Conservation (phyloP, 2,797 vertebrate genomes). For the Echiichthys vipera region DNA sequence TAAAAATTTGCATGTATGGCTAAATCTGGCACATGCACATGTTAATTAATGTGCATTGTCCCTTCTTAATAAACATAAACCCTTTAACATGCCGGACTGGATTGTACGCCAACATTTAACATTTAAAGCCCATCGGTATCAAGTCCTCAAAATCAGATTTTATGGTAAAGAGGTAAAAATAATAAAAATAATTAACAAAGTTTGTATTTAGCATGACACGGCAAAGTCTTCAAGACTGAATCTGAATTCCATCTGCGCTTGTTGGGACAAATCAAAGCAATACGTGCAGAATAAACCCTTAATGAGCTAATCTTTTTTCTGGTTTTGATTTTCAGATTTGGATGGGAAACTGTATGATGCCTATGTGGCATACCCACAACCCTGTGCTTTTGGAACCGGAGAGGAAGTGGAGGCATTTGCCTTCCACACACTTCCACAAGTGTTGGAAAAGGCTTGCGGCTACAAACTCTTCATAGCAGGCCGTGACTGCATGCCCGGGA, state of each 20-base stretch:
- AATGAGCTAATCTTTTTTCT: background rate
- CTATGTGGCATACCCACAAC: slow-evolving; percentile 89
- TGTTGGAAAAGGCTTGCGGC: slow-evolving; percentile 90
- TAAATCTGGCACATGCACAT: too few relatives aligned
- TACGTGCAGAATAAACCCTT: background rate
- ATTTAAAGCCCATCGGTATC: too few relatives aligned
- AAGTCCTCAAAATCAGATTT: background rate
- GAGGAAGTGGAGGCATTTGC: slow-evolving; percentile 87
- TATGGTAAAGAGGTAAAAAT: too few relatives aligned
- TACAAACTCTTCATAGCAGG: slow-evolving; percentile 92
- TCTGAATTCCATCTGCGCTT: background rate
- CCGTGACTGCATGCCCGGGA: slow-evolving; percentile 89
- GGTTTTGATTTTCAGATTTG: slow-evolving; percentile 76
- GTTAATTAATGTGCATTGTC: too few relatives aligned
- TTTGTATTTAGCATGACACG: background rate
- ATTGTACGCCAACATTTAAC: background rate
- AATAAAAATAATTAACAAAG: background rate
- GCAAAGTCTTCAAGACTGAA: background rate
- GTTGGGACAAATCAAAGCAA: background rate
- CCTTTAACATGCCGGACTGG: background rate
- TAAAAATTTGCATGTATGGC: too few relatives aligned
- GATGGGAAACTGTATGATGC: slow-evolving; percentile 93
- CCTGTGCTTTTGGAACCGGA: slow-evolving; percentile 64
- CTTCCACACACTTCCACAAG: slow-evolving; percentile 87
- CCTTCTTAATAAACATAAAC: too few relatives aligned